These are phyloP conservation scores for Psettodes erumei DNA, from an alignment of 2,113 vertebrate species.

Conservation along the genomic window DNA sequence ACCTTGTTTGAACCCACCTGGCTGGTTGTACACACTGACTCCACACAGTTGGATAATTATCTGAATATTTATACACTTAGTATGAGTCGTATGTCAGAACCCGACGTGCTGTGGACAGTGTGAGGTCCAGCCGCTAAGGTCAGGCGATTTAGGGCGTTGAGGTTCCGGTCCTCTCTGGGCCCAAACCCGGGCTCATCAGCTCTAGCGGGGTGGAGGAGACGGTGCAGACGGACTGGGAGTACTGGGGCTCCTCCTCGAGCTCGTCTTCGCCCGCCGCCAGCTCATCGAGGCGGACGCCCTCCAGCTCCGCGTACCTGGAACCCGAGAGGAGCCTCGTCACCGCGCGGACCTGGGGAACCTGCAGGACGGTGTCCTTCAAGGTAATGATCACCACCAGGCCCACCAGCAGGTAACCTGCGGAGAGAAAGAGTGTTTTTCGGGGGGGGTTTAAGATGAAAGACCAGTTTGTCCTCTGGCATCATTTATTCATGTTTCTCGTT, in stretches of 20 bases:
- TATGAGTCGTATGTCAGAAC: background rate
- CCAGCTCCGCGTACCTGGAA: slow-evolving; percentile 34
- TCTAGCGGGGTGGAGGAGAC: slow-evolving; percentile 50
- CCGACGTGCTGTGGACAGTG: background rate
- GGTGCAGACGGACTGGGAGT: slow-evolving; percentile 66
- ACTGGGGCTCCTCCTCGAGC: slow-evolving; percentile 49
- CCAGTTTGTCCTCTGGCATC: too few relatives aligned
- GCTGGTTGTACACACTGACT: too few relatives aligned
- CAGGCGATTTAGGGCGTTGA: background rate
- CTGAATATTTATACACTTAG: too few relatives aligned
- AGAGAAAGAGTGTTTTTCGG: background rate
- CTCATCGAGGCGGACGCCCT: slow-evolving; percentile 46
- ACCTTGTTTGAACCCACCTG: too few relatives aligned
- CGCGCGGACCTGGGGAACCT: slow-evolving; percentile 66
- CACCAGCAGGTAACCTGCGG: slow-evolving; percentile 74
- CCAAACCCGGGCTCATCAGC: background rate
- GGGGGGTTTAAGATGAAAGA: too few relatives aligned
- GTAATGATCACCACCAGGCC: slow-evolving; percentile 74
- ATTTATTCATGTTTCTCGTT: too few relatives aligned
- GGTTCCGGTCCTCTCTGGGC: background rate
- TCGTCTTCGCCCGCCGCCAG: slow-evolving; percentile 32
- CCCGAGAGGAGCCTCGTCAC: slow-evolving; percentile 62
- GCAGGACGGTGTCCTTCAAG: slow-evolving; percentile 67
- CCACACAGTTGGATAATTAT: too few relatives aligned
- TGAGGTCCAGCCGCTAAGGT: background rate